Evolutionary conservation across 2,888 invertebrate genomes (phyloP).

Genomic region (Leucoptera coffeella): DNA sequence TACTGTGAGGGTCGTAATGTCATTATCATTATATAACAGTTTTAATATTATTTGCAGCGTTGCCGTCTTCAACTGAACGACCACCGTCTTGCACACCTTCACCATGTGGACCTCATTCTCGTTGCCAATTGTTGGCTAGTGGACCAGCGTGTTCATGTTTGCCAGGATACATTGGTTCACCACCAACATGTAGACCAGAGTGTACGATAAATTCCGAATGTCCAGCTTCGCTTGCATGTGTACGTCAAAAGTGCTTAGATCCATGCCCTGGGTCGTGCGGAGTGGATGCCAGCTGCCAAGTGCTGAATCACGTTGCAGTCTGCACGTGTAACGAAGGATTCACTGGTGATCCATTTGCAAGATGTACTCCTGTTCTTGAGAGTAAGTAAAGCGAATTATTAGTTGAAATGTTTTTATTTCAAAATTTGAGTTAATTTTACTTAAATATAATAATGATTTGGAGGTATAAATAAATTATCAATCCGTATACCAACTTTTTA

Average conservation of each 20-base stretch:
- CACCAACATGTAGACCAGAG: conserved; percentile 74
- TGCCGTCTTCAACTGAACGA: conserved; percentile 49
- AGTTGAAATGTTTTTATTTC: no score
- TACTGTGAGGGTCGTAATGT: no score
- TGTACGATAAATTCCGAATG: conserved; percentile 77
- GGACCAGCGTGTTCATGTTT: conserved; percentile 75
- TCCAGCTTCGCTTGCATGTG: conserved; percentile 67
- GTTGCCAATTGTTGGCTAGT: conserved; percentile 67
- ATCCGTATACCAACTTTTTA: no score
- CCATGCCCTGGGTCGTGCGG: conserved; percentile 82
- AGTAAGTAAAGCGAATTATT: no score
- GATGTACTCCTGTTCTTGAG: conserved; percentile 57
- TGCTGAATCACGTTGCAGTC: conserved; percentile 74
- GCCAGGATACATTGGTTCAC: conserved; percentile 71
- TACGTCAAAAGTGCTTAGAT: conserved; percentile 73
- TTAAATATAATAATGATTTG: no score
- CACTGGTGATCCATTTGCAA: conserved; percentile 76
- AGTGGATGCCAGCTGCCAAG: conserved; percentile 70
- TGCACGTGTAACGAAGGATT: conserved; percentile 70
- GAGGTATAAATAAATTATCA: no score
- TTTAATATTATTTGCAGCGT: conserved; percentile 17
- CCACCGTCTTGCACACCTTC: conserved; percentile 75
- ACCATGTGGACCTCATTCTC: conserved; percentile 79
- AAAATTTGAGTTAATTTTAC: no score
- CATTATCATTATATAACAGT: conserved; percentile 6